Conservation (phyloP, 2,888 invertebrate genomes). For the Lapara coniferarum region DNA sequence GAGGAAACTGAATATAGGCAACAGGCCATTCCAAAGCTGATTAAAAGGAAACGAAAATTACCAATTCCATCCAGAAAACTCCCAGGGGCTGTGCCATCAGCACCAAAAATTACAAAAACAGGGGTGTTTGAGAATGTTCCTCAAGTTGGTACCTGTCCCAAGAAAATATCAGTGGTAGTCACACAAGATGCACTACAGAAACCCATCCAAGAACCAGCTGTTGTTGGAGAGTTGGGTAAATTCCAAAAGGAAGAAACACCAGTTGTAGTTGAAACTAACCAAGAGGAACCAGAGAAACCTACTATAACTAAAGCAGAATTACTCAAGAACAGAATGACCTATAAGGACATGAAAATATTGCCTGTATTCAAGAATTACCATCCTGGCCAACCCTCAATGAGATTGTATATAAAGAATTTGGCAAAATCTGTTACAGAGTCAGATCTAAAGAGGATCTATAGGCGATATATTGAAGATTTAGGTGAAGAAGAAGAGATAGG, state of each 20-base stretch:
- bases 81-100: conserved; percentile 51
- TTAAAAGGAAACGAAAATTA: conserved; percentile 67
- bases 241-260: conserved; percentile 65
- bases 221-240: conserved; percentile 73
- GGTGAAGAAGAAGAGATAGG: conserved; percentile 71
- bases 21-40: conserved; percentile 49
- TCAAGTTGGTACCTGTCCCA: conserved; percentile 61
- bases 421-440: conserved; percentile 90
- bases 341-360: conserved; percentile 87
- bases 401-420: conserved; percentile 96
- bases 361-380: conserved; percentile 94
- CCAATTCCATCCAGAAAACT: conserved; percentile 64
- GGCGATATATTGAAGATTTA: conserved; percentile 82
- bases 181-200: conserved; percentile 67
- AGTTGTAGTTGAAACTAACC: conserved; percentile 42
- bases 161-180: conserved; percentile 74
- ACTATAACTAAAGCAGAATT: conserved; percentile 86
- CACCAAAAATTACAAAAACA: conserved; percentile 59
- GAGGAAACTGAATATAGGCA: conserved; percentile 60
- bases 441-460: conserved; percentile 90
- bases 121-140: conserved; percentile 65
- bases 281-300: conserved; percentile 56
- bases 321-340: conserved; percentile 86
- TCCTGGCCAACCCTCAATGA: conserved; percentile 90
- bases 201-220: conserved; percentile 60